Conservation (phyloP, 1,140 invertebrate species). For the Thereuonema tuberculata region DNA sequence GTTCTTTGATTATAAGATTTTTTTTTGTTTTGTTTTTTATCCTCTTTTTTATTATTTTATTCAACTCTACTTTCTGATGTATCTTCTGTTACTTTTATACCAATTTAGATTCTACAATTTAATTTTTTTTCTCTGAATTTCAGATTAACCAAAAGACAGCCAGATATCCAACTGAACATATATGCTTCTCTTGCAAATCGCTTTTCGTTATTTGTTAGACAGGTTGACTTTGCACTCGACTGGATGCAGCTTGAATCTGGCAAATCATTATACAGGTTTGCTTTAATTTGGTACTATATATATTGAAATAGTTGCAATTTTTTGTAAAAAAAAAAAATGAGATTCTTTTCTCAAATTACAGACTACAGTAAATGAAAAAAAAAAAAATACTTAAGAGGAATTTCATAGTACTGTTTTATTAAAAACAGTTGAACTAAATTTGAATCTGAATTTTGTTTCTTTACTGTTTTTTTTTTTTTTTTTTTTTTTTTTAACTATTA, state of each 20-base stretch:
- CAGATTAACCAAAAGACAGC: conserved; percentile 72
- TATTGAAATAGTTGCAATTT: background rate
- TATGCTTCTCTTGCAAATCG: conserved; percentile 82
- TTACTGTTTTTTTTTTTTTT: too few relatives aligned
- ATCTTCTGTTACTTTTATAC: conserved; percentile 10
- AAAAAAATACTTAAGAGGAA: too few relatives aligned
- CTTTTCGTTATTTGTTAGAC: conserved; percentile 89
- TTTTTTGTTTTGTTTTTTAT: background rate
- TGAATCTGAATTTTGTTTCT: too few relatives aligned
- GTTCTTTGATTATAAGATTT: background rate
- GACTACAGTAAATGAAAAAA: too few relatives aligned
- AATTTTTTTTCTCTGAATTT: conserved; percentile 24
- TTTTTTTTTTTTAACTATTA: too few relatives aligned
- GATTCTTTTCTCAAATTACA: too few relatives aligned
- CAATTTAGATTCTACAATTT: too few relatives aligned
- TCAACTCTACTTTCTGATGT: background rate
- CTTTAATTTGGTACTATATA: background rate
- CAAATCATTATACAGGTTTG: conserved; percentile 68
- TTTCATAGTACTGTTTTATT: too few relatives aligned
- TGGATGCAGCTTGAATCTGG: conserved; percentile 96
- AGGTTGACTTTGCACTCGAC: conserved; percentile 97
- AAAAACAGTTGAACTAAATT: too few relatives aligned
- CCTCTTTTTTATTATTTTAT: background rate
- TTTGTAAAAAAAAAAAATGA: background rate
- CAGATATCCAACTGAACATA: conserved; percentile 77